Percentiles rank a stretch among this genome's conserved stretches.
Evolutionary conservation across 1,140 invertebrate genomes (phyloP).

Genomic region (Drosophila setifemur): DNA sequence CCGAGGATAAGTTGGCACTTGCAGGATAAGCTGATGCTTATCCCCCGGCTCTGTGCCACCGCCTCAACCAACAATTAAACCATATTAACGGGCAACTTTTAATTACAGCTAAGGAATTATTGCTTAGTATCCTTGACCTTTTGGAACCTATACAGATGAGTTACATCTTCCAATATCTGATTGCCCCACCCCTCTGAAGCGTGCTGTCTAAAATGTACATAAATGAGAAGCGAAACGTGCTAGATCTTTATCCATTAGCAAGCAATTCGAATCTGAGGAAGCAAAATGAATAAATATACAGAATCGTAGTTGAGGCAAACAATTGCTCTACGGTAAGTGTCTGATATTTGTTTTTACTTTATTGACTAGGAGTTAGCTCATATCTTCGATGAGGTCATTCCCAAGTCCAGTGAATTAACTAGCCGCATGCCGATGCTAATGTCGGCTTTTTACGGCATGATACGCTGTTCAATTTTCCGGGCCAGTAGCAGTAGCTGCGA

Average conservation of each 20-base stretch:
- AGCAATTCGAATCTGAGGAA: constrained; percentile 2
- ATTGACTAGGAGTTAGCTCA: constrained; percentile 1
- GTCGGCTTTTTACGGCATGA: constrained; percentile 3
- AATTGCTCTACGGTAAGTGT: background rate
- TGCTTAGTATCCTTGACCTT: constrained; percentile 2
- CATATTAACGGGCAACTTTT: constrained; percentile 30
- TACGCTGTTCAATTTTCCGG: background rate
- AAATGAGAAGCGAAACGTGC: constrained; percentile 67
- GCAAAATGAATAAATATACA: background rate
- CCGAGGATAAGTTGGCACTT: constrained; percentile 6
- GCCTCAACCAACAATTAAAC: constrained; percentile 50
- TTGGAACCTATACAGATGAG: background rate
- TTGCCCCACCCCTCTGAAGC: background rate
- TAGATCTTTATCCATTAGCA: constrained; percentile 67
- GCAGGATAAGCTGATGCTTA: constrained; percentile 5
- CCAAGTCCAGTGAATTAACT: constrained; percentile 25
- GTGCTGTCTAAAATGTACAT: constrained; percentile 56
- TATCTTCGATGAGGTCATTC: constrained; percentile 27
- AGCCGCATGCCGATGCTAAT: constrained; percentile 61
- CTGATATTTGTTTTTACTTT: constrained; percentile 27
- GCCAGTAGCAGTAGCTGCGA: background rate
- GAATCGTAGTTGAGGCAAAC: background rate
- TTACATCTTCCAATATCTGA: constrained; percentile 10
- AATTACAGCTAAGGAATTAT: background rate
- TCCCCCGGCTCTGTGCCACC: background rate